A percentile compares a stretch with the other conserved stretches of the same genome.
phyloP scores from a whole-genome alignment of 2,888 invertebrate species.

The Diachrysia chrysitis region DNA sequence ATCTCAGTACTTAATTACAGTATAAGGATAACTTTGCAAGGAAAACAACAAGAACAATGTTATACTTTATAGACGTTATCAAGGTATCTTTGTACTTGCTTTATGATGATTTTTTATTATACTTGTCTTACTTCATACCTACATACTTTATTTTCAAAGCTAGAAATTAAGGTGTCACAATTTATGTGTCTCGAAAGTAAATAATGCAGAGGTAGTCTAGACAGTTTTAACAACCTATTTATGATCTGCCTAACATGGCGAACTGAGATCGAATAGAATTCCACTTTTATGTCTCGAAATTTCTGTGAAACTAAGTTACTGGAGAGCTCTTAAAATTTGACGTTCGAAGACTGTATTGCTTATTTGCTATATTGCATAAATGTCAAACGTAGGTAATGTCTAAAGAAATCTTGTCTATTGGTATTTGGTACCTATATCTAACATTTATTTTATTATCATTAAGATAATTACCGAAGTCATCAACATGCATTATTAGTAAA shows the following conservation, averaged over 20 bases:
- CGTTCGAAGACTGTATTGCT: not conserved
- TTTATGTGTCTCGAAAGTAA: not conserved
- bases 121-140: not conserved
- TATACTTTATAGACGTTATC: not conserved
- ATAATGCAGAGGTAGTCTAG: slow-evolving; percentile 30
- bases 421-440: too few relatives aligned
- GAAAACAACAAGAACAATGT: slow-evolving; percentile 33
- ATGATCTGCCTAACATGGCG: slow-evolving; percentile 2
- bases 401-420: not conserved
- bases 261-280: slow-evolving; percentile 35
- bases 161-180: not conserved
- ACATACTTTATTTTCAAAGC: not conserved
- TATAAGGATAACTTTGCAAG: slow-evolving; percentile 28
- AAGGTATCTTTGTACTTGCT: not conserved
- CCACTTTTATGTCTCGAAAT: slow-evolving; percentile 36
- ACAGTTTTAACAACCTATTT: slow-evolving; percentile 18
- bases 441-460: not conserved
- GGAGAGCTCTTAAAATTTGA: slow-evolving; percentile 23
- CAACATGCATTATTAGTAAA: not conserved
- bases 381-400: not conserved
- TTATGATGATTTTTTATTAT: not conserved
- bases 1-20: not conserved
- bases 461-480: not conserved
- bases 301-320: slow-evolving; percentile 35
- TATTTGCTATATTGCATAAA: not conserved